Base-by-base conservation (phyloP, 2,797 vertebrate species). In the Myotis vivesi region DNA sequence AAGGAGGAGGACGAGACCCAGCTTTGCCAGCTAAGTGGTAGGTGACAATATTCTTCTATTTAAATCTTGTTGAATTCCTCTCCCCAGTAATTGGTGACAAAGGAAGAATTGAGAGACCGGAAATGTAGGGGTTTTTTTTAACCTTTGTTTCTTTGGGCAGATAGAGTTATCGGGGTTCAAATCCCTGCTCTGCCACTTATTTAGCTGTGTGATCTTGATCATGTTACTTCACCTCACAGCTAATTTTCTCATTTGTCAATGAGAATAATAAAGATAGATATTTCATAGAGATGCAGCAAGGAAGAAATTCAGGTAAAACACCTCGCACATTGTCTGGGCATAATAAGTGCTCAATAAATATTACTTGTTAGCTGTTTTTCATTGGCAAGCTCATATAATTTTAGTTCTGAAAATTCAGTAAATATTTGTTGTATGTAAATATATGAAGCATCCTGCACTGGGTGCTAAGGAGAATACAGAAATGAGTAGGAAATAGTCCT, bases 351-450 rank as follows among this genome's bases (percentile, higher is more conserved):
- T 92, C 20, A 25, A 3, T 77, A 87, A 75, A 33, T 51, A 89
- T 19, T 44, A 80, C 53, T 49, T 88, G 76, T 87, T 80, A 38
- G 77, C 81, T 94, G 5, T 57, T 93, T 81, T 90, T 87, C 46
- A 55, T 87, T 82, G 86, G 46, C 36, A 90, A 55, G 46, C 19
- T 51, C 72, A 22, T 51, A 36, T 59, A 44, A 73, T 59, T 80
- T 62, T 85, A 88, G 11, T 94, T 85, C 9, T 44, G 44, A 44
- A 44, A 38, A 28, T 20, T 57, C 53, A 38, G 8, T 51, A 81
- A 71, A 57, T 55, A 57, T 79, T 66, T 95, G 53, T 66, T 84
- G 38, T 8, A 5, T 6, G 5, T 79, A 16, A 62, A 28, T 64
- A 46, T 64, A 30, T 28, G 13, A 76, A 93, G 17, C 20, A 16